These are phyloP conservation scores for Venustaconcha ellipsiformis DNA, from an alignment of 1,140 invertebrate species.

Conservation along the genomic window DNA sequence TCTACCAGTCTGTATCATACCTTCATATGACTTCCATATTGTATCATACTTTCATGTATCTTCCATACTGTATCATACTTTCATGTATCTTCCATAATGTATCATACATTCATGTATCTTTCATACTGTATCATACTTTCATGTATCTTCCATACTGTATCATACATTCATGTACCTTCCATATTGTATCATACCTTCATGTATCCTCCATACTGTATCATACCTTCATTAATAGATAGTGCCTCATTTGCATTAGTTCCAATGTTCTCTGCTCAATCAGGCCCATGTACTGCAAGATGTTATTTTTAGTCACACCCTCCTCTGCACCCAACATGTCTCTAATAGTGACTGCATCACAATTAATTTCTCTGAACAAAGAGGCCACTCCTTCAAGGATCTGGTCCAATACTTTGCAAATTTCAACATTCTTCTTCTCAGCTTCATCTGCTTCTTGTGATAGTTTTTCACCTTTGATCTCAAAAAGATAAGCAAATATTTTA, in stretches of 20 bases:
- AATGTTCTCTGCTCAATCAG: constrained; percentile 60
- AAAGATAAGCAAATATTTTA: not conserved
- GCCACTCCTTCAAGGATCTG: constrained; percentile 50
- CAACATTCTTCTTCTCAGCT: constrained; percentile 44
- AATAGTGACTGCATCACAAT: constrained; percentile 52
- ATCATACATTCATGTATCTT: constrained; percentile 43
- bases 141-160: too few species aligned
- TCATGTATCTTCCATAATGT: too few species aligned
- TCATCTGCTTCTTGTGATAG: constrained; percentile 39
- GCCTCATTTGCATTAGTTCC: constrained; percentile 53
- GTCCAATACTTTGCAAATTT: constrained; percentile 52
- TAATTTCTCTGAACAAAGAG: constrained; percentile 37
- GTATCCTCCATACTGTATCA: not conserved
- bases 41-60: constrained; percentile 42
- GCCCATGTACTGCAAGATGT: constrained; percentile 61
- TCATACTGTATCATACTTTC: too few species aligned
- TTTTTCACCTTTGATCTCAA: constrained; percentile 9
- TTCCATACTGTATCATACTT: too few species aligned
- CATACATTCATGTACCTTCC: too few species aligned
- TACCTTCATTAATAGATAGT: constrained; percentile 55
- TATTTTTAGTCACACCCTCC: constrained; percentile 56
- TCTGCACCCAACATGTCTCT: constrained; percentile 53
- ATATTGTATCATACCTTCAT: too few species aligned
- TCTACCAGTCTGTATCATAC: too few species aligned
- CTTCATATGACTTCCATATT: too few species aligned